These are phyloP conservation scores for Trileptium ribeirensis DNA, from an alignment of 2,888 invertebrate species.

Conservation along the genomic window DNA sequence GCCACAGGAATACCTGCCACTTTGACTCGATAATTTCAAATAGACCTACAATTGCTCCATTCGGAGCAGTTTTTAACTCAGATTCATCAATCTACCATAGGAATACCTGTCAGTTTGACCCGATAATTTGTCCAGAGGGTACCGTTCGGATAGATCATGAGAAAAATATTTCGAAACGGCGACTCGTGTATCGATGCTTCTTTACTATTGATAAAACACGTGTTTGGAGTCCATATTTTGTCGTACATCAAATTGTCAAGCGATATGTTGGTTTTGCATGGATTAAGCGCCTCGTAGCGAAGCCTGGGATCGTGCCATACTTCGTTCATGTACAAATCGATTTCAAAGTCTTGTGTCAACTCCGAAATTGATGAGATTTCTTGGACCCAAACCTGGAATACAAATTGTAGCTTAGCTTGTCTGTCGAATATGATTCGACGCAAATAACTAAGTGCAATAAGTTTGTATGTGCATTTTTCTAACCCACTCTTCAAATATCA, in stretches of 20 bases:
- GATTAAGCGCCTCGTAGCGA: not conserved
- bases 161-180: not conserved
- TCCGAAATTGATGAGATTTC: not conserved
- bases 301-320: not conserved
- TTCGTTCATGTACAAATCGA: conserved; percentile 12
- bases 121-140: conserved; percentile 5
- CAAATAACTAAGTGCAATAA: too few species aligned
- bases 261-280: not conserved
- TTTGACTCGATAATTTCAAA: conserved; percentile 9
- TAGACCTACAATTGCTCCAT: too few species aligned
- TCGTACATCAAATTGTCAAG: not conserved
- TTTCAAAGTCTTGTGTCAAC: conserved; percentile 4
- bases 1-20: too few species aligned
- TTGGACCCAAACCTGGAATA: conserved; percentile 3
- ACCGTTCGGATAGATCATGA: not conserved
- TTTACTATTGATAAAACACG: conserved; percentile 12
- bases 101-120: conserved; percentile 7
- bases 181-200: not conserved
- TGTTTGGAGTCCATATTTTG: conserved; percentile 8
- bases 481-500: too few species aligned
- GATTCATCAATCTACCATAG: too few species aligned
- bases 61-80: too few species aligned
- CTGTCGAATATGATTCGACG: too few species aligned
- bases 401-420: too few species aligned
- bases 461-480: too few species aligned